Evolutionary conservation across 2,113 vertebrate species (phyloP).

Genomic region (Anhinga rufa): DNA sequence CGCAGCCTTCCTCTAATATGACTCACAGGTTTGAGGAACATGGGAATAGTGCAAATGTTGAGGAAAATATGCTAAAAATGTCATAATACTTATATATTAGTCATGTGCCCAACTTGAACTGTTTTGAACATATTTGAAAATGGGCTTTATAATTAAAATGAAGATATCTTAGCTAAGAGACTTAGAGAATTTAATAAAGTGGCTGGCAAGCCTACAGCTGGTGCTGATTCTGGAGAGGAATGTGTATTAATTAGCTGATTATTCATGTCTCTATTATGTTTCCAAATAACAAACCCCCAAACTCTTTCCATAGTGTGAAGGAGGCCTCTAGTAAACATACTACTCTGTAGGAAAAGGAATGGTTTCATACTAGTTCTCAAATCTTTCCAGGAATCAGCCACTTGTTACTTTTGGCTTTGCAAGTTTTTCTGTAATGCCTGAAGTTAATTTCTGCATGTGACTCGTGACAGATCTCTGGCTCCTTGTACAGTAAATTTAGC

Average conservation of each 20-base stretch:
- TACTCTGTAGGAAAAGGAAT: background rate
- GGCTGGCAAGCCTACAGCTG: background rate
- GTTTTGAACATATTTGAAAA: background rate
- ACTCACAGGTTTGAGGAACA: background rate
- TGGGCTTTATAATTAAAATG: background rate
- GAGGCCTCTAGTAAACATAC: background rate
- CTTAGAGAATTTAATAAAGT: slow-evolving; percentile 13
- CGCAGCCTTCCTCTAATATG: background rate
- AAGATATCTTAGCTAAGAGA: background rate
- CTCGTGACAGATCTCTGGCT: background rate
- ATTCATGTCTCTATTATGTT: background rate
- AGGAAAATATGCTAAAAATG: background rate
- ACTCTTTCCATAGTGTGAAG: background rate
- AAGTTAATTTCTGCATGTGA: slow-evolving; percentile 18
- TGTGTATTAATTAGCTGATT: background rate
- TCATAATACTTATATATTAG: background rate
- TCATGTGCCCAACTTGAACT: background rate
- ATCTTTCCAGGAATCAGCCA: background rate
- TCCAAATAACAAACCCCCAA: background rate
- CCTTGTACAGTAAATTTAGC: slow-evolving; percentile 30
- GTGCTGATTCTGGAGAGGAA: background rate
- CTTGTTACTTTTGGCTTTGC: slow-evolving; percentile 23
- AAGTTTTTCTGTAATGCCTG: slow-evolving; percentile 8
- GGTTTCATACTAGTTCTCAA: background rate
- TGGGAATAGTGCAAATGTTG: background rate